Percentiles rank a stretch among this genome's conserved stretches.
Conservation (phyloP, 2,797 vertebrate genomes). For the Pteropus rufus region DNA sequence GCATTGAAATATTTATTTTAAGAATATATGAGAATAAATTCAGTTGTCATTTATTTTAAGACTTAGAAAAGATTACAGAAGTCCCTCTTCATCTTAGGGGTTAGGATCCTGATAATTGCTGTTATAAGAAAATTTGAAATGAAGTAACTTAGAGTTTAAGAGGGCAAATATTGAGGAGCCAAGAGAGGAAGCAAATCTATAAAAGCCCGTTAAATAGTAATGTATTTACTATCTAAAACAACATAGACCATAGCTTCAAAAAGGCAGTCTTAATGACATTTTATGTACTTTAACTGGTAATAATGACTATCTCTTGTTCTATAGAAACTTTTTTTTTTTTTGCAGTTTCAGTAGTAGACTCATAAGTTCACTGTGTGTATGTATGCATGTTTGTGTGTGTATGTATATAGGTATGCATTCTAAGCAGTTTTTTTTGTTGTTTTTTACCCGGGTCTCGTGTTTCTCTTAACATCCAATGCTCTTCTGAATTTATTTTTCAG, state of each 20-base stretch:
- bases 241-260: background rate
- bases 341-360: slow-evolving; percentile 30
- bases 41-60: background rate
- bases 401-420: background rate
- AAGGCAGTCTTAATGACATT: background rate
- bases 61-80: background rate
- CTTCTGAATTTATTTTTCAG: slow-evolving; percentile 15
- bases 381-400: background rate
- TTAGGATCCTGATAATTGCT: background rate
- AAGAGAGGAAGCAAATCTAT: background rate
- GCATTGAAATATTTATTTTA: slow-evolving; percentile 7
- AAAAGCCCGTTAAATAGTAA: background rate
- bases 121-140: slow-evolving; percentile 18
- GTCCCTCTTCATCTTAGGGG: background rate
- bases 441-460: background rate
- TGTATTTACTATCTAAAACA: background rate
- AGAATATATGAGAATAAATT: background rate
- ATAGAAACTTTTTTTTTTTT: background rate
- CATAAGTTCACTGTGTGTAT: background rate
- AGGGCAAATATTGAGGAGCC: background rate
- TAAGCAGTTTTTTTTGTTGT: background rate
- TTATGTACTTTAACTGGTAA: background rate
- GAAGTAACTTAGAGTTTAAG: background rate
- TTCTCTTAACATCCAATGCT: background rate
- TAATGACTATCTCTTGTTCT: slow-evolving; percentile 30